Base-by-base conservation (phyloP, 2,113 vertebrate species). In the Trinectes maculatus region DNA sequence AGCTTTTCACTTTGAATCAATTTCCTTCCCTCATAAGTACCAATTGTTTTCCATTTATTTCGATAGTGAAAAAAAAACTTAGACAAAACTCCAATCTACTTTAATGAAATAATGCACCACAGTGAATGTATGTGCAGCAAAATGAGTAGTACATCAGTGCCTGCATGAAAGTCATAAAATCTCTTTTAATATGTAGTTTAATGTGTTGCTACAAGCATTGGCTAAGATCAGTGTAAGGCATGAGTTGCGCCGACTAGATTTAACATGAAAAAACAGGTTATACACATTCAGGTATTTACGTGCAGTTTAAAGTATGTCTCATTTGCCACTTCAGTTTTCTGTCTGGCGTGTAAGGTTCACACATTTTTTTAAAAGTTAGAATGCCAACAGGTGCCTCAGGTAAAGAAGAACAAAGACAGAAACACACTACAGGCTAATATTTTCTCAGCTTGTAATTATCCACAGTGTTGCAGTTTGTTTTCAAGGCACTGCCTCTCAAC, bases 311-410 rank as follows among this genome's bases (percentile, higher is more conserved):
- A 61, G 36, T 47, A 6, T 52, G 36, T 37, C 22, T 1, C 0
- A 9, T 33, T 52, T 49, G 31, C 16, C 3, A 31, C 37, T 24
- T 62, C 25, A 26, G 4, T n/a, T 39, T 53, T 12, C 3, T 29
- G 24, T 18, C 3, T 12, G 52, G 33, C 49, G 37, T 24, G 9
- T 9, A 28, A 26, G 9, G 11, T 70, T 66, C 29, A 48, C 31
- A 69, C 24, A 94, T 90, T 96, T 94, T 67, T 95, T 93, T 48
- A 95, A 94, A 44, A 95, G 82, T 31, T 95, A 91, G 77, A 95
- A 96, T 56, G 49, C 21, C 11, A 12, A 74, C 28, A 53, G 42
- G 0, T 34, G 19, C 52, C 13, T 61, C 22, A 3, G 1, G 28
- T 29, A n/a, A 28, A 7, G 11, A 18, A 28, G 24, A 36, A 18